Conservation (phyloP, 2,888 invertebrate species). For the Ormia ochracea region DNA sequence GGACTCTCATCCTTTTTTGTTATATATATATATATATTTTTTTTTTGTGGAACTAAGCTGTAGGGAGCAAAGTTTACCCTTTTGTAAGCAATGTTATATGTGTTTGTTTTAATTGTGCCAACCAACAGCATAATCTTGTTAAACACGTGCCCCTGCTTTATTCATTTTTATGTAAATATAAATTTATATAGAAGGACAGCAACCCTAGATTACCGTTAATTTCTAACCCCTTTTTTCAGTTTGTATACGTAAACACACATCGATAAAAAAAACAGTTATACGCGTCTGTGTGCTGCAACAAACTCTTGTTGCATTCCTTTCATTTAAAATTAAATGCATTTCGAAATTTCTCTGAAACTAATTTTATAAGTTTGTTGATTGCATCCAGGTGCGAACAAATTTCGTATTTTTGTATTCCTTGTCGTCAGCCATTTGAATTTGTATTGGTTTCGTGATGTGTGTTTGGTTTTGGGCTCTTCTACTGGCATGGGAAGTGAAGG, state of each 20-base stretch:
- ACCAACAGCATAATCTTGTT: neutral
- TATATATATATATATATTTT: no score
- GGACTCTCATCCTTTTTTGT: constrained; percentile 3
- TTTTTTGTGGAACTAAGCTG: no score
- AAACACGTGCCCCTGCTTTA: constrained; percentile 57
- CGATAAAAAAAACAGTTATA: neutral
- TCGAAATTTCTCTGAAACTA: neutral
- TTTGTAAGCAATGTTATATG: constrained; percentile 3
- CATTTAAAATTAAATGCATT: constrained; percentile 32
- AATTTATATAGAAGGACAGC: neutral
- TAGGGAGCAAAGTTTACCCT: constrained; percentile 36
- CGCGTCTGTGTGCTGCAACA: neutral
- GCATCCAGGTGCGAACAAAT: constrained; percentile 55
- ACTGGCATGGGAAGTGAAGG: neutral
- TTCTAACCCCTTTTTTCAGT: constrained; percentile 27
- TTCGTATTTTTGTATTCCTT: constrained; percentile 22
- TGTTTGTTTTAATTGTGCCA: constrained; percentile 21
- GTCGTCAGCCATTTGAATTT: neutral
- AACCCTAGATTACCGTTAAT: constrained; percentile 36
- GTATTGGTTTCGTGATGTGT: neutral
- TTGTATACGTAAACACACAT: neutral
- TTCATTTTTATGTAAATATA: constrained; percentile 18
- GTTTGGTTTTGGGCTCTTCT: neutral
- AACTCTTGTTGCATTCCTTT: constrained; percentile 7
- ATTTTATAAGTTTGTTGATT: constrained; percentile 1